phyloP scores from a whole-genome alignment of 2,113 vertebrate species.

The Grus americana region DNA sequence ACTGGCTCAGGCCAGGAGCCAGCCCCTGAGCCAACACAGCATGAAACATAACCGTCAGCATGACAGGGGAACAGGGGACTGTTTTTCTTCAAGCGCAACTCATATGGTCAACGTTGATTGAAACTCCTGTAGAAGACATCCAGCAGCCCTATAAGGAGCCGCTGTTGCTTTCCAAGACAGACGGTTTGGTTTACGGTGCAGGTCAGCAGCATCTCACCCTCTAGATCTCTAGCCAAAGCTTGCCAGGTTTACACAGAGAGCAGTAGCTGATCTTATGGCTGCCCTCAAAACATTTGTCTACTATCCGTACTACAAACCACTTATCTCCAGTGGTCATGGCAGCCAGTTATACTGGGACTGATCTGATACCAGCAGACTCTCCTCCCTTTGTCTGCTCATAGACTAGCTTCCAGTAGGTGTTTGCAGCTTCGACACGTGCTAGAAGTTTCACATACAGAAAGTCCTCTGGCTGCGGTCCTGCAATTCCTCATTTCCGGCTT shows the following conservation, averaged over 20 bases:
- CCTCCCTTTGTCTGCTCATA: background rate
- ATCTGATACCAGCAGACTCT: background rate
- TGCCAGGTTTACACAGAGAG: background rate
- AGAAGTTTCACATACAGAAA: background rate
- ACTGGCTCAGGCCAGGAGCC: background rate
- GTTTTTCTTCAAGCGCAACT: background rate
- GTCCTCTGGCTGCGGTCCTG: background rate
- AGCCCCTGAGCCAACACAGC: background rate
- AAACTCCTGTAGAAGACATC: background rate
- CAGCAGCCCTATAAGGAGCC: background rate
- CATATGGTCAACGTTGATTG: background rate
- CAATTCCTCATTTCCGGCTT: background rate
- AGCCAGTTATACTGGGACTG: background rate
- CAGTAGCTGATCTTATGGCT: background rate
- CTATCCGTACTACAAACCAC: background rate
- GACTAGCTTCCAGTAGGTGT: background rate
- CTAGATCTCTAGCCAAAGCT: background rate
- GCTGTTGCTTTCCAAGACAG: background rate
- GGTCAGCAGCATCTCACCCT: background rate
- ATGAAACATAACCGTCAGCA: fast-evolving
- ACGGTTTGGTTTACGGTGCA: background rate
- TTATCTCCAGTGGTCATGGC: background rate
- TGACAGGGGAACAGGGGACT: background rate
- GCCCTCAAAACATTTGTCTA: background rate
- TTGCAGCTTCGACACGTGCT: background rate